These are phyloP conservation scores for Nycticorax nycticorax DNA, from an alignment of 2,113 vertebrate genomes.

Conservation along the genomic window DNA sequence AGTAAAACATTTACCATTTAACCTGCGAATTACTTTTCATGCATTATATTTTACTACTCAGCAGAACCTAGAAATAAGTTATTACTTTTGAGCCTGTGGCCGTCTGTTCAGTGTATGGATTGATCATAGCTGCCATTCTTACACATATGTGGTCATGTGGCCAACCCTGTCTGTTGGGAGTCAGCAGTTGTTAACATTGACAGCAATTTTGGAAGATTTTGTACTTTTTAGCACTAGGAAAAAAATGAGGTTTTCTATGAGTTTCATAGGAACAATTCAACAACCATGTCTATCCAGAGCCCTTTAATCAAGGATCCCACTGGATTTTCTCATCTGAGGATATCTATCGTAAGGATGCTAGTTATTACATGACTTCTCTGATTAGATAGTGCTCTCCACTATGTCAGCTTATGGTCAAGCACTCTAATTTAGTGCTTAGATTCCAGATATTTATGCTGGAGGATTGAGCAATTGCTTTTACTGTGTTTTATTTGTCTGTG, in stretches of 20 bases:
- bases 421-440: not conserved
- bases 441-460: not conserved
- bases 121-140: not conserved
- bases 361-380: not conserved
- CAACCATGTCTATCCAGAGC: not conserved
- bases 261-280: not conserved
- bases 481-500: not conserved
- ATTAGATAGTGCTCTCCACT: not conserved
- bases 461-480: not conserved
- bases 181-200: not conserved
- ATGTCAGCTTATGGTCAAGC: not conserved
- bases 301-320: not conserved
- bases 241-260: not conserved
- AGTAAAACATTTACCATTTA: not conserved
- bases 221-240: not conserved
- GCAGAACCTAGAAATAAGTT: not conserved
- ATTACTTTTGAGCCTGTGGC: not conserved
- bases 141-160: accelerated
- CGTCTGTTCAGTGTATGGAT: not conserved
- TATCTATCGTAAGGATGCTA: accelerated
- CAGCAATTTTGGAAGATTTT: not conserved
- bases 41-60: not conserved
- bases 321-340: not conserved
- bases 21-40: not conserved
- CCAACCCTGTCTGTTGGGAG: not conserved